Evolutionary conservation across 2,888 invertebrate genomes (phyloP), one percentile per base, ranked within the genome.

Genomic region (Rugalucina vietnamica): DNA sequence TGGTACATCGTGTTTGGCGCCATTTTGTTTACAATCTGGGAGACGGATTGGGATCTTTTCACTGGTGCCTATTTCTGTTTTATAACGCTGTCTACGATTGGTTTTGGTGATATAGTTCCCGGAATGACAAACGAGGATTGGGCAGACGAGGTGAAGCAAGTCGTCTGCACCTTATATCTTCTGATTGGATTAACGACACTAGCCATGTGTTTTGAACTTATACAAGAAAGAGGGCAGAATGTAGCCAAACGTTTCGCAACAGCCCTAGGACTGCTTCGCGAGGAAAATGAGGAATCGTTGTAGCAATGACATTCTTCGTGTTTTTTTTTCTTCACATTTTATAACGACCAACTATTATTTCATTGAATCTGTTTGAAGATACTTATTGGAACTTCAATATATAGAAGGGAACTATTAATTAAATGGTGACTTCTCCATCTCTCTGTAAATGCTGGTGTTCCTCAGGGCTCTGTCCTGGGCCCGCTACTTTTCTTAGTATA

Each of bases 1-100:
- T 97, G 97, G 93, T 97, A 97, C 94, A 97, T 98, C 80, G 96
- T 98, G 92, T 98, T 98, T 81, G 99, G 99, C 27, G 98, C 98
- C 0, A 96, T 97, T 93, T 96, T 99, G 74, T 99, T 99, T 95
- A 97, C 97, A 2, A 96, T 97, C 93, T 99, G 98, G 98, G 99
- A 99, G 83, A 98, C 98, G 24, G 96, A 97, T 50, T 99, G 99
- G 99, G 97, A 97, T 90, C 97, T 97, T 93, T 96, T 99, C 86
- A 98, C 98, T 91, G 98, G 98, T 76, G 94, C 95, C 77, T 95
- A 95, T 88, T 95, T 95, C 91, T 95, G 95, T 79, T 95, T 95
- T 88, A 93, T 95, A 81, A 95, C 95, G 5, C 91, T 95, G 24
- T 94, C 94, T 71, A 95, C 95, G 37, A 95, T 95, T 21, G 95